Evolutionary conservation across 1,140 invertebrate genomes (phyloP), one percentile per base, ranked within the genome.

Genomic region (Reticulitermes speratus): DNA sequence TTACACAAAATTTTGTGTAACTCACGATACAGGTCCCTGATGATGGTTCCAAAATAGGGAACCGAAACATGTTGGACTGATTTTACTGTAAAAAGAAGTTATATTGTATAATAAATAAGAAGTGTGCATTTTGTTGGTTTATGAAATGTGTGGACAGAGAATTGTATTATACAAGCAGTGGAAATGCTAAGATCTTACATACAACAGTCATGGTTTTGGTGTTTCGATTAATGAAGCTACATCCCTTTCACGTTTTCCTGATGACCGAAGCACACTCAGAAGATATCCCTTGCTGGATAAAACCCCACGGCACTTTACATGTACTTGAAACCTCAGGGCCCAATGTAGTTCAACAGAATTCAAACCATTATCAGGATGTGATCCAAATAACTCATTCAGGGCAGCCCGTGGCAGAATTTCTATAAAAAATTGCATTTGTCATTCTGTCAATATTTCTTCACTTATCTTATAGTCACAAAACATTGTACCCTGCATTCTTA

Each of bases 231-330:
- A 55, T 55, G 52, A 55, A 55, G 52, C 52, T 30, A 75, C n/a
- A 25, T 9, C n/a, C n/a, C 19, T 12, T 84, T 19, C 83, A 3
- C 30, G 25, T 19, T 84, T 84, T 30, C 45, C 44, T 48, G 83
- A 21, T 44, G 52, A 45, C 2, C 83, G 81, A 44, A 44, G 86
- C 21, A 86, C 86, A 75, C 89, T 89, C 86, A 95, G 89, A 65
- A 96, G 91, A 88, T 96, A 98, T 21, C 97, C 97, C 90, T 98
- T 98, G 48, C 95, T 94, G 7, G 96, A 95, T 52, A 99, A 92
- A 25, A 99, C 96, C 23, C 97, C 97, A 84, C 97, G 93, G 90
- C 97, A 97, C 89, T 97, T 97, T 1, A 98, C 94, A 89, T 98
- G 95, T 0, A 97, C 95, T 89, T 97, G 96, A 90, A 97, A 98